Evolutionary conservation across 2,888 invertebrate genomes (phyloP), one percentile per base, ranked within the genome.

Genomic region (Agelastica alni): DNA sequence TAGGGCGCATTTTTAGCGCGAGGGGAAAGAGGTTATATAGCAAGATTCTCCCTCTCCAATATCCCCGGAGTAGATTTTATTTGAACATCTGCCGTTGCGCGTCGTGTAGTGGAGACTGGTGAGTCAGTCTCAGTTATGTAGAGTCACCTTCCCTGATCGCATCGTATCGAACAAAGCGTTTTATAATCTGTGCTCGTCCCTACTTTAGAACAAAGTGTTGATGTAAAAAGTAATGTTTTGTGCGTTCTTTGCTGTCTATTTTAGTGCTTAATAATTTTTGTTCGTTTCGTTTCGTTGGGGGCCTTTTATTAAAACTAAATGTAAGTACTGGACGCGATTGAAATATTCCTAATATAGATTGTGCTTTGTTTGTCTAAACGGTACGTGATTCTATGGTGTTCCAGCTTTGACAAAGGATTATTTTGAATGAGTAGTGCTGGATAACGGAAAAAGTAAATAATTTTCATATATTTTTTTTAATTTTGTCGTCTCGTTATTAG

Each of bases 1-100:
- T 36, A 51, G 55, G 45, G 55, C 51, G 55, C 51, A 46, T 46
- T 51, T 45, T 45, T 31, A 32, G 20, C 31, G 45, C 49, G 58
- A 51, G 58, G 56, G 61, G 56, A 52, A 53, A 60, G 58, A 56
- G 58, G 59, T 47, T 39, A 42, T 34, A 54, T 36, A 51, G 37
- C 53, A 57, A 51, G 51, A 28, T 39, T 52, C 56, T 57, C 56
- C 53, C 56, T 55, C 51, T 34, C 53, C 49, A 20, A 17, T 59
- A 59, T 59, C 48, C 41, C 45, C 57, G 59, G 64, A 64, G 65
- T 64, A 65, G 67, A 69, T 67, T 70, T 69, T 68, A 67, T 68
- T 66, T 49, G 63, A 68, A 65, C 69, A 70, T 66, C 70, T 68
- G 69, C 67, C 64, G 61, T 61, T 58, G 65, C 58, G 58, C 59